These are phyloP conservation scores for Eupsilia transversa DNA, from an alignment of 2,888 invertebrate genomes.

Conservation along the genomic window DNA sequence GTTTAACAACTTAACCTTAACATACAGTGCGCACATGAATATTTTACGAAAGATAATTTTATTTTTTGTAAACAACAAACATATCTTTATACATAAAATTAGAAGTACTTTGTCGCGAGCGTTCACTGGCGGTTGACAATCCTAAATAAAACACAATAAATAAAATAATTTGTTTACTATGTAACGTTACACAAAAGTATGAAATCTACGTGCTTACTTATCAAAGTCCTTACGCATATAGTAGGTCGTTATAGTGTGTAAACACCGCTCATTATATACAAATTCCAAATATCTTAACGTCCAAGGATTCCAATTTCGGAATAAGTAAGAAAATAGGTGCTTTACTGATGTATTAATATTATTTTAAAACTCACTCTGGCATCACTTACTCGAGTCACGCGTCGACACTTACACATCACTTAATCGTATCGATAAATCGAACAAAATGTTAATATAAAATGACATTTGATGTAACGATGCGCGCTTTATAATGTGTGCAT, in stretches of 20 bases:
- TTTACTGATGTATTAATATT: conserved; percentile 67
- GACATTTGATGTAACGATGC: conserved; percentile 34
- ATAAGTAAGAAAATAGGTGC: conserved; percentile 77
- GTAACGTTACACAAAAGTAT: conserved; percentile 76
- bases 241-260: conserved; percentile 66
- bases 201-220: conserved; percentile 78
- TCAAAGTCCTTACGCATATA: conserved; percentile 72
- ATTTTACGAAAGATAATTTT: conserved; percentile 47
- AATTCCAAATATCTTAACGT: conserved; percentile 69
- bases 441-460: conserved; percentile 49
- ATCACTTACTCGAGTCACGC: conserved; percentile 46
- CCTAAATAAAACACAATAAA: conserved; percentile 69
- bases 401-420: conserved; percentile 42
- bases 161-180: conserved; percentile 69
- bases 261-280: conserved; percentile 71
- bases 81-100: conserved; percentile 62
- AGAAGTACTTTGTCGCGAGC: conserved; percentile 56
- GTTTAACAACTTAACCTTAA: conserved; percentile 66
- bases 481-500: conserved; percentile 29
- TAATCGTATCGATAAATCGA: conserved; percentile 35
- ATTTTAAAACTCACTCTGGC: conserved; percentile 61
- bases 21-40: conserved; percentile 53
- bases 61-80: conserved; percentile 57
- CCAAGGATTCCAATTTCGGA: conserved; percentile 64
- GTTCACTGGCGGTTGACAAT: conserved; percentile 60